Evolutionary conservation across 2,113 vertebrate species (phyloP).

Genomic region (Benitochromis conjunctus): DNA sequence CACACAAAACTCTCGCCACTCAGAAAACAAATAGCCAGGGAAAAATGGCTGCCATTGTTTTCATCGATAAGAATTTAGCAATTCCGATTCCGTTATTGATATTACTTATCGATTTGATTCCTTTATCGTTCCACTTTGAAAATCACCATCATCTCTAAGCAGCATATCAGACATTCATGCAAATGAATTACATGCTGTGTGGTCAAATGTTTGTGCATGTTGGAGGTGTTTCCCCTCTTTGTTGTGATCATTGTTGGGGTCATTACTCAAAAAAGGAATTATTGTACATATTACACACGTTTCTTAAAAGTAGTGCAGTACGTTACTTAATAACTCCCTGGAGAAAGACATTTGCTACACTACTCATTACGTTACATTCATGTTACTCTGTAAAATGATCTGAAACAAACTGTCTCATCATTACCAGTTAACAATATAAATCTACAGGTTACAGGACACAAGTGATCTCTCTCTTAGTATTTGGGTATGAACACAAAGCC

Average conservation of each 20-base stretch:
- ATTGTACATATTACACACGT: not conserved
- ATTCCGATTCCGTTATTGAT: not conserved
- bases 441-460: not conserved
- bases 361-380: not conserved
- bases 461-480: not conserved
- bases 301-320: not conserved
- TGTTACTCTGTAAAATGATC: not conserved
- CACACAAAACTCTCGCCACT: not conserved
- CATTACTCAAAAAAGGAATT: not conserved
- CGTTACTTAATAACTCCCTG: not conserved
- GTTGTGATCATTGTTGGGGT: not conserved
- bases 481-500: not conserved
- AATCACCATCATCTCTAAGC: rapidly evolving
- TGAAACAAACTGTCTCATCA: not conserved
- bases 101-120: not conserved
- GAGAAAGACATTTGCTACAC: not conserved
- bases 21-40: not conserved
- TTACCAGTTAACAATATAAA: not conserved
- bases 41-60: not conserved
- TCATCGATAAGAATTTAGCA: not conserved
- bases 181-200: not conserved
- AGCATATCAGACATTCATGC: not conserved
- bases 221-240: too few relatives aligned
- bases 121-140: not conserved
- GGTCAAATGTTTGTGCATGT: not conserved